Conservation (phyloP, 2,797 vertebrate genomes). For the Lepilemur ruficaudatus region DNA sequence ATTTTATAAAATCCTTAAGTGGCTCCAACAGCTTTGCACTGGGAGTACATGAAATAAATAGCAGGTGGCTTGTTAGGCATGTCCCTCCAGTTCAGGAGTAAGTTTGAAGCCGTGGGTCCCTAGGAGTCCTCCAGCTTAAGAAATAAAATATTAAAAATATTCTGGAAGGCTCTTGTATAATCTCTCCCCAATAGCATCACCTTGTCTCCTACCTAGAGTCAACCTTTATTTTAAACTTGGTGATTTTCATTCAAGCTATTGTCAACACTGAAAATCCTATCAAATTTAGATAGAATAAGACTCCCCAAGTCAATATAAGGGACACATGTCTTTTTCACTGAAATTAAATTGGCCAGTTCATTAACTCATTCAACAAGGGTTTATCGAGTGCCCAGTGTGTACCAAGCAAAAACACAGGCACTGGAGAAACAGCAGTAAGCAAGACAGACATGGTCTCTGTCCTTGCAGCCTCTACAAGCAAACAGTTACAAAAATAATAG, state of each 20-base stretch:
- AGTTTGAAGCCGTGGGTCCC: not conserved
- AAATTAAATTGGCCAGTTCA: conserved; percentile 18
- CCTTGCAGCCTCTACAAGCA: not conserved
- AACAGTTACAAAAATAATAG: not conserved
- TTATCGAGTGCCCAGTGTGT: not conserved
- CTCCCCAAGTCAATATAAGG: not conserved
- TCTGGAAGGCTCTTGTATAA: not conserved
- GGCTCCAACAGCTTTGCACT: not conserved
- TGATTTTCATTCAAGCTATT: conserved; percentile 26
- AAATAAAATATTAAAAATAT: not conserved
- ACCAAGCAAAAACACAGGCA: not conserved
- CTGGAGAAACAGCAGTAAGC: not conserved
- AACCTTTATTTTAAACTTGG: conserved; percentile 34
- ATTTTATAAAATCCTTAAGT: conserved; percentile 22
- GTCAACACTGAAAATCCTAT: conserved; percentile 7
- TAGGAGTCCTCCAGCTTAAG: not conserved
- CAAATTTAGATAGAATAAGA: not conserved
- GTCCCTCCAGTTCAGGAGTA: not conserved
- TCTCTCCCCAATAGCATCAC: not conserved
- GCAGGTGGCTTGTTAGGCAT: not conserved
- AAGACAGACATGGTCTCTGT: not conserved
- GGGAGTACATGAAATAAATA: not conserved
- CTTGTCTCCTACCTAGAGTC: not conserved
- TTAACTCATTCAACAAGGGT: conserved; percentile 28
- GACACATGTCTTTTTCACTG: not conserved